phyloP scores from a whole-genome alignment of 2,113 vertebrate species.

The Carlito syrichta region DNA sequence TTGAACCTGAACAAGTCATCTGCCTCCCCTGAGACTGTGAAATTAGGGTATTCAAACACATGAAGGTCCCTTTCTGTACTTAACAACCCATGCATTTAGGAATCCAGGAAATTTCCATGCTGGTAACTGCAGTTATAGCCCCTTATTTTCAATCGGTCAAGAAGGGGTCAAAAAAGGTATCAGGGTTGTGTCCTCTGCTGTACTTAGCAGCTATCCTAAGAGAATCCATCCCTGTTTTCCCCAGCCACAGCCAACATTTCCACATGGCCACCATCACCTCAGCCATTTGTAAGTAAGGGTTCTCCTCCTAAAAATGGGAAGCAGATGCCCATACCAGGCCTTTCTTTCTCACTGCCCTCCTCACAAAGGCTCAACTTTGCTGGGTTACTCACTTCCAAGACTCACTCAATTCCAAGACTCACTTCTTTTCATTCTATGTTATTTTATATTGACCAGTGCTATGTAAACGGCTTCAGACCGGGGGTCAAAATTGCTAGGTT shows the following conservation, averaged over 20 bases:
- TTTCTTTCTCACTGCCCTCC: not conserved
- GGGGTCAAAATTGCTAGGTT: not conserved
- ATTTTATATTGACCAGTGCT: not conserved
- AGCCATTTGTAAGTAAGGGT: not conserved
- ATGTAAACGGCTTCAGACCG: not conserved
- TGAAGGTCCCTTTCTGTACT: not conserved
- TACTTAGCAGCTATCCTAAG: not conserved
- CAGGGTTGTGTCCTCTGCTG: fast-evolving
- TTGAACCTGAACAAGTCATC: not conserved
- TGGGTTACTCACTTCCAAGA: not conserved
- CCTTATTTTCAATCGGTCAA: fast-evolving
- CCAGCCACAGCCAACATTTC: not conserved
- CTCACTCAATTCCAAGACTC: too few species aligned
- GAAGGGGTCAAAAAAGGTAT: fast-evolving
- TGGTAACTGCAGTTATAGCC: too few species aligned
- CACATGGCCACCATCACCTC: fast-evolving
- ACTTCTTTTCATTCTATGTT: not conserved
- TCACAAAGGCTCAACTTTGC: fast-evolving
- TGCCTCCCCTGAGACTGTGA: not conserved
- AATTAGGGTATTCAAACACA: not conserved
- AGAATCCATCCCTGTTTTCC: not conserved
- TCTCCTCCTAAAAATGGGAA: not conserved
- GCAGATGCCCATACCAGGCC: not conserved
- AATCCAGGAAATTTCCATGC: not conserved
- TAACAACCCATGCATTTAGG: fast-evolving